Conservation (phyloP, 2,797 vertebrate genomes). For the Pseudochaenichthys georgianus region DNA sequence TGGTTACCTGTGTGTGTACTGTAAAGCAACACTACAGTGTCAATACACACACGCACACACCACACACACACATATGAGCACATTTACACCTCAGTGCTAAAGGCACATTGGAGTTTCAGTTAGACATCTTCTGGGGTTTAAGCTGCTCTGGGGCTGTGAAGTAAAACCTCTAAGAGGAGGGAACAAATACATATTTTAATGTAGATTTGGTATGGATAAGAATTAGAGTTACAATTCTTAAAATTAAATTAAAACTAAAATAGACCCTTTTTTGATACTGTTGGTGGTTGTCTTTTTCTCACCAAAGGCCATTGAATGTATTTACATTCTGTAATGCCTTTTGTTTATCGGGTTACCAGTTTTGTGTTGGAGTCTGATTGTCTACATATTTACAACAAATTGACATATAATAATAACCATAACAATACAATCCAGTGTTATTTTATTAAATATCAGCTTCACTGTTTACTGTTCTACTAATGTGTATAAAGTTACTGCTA, state of each 20-base stretch:
- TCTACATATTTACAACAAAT: not conserved
- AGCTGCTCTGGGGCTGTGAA: constrained; percentile 61
- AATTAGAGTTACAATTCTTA: not conserved
- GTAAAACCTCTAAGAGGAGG: not conserved
- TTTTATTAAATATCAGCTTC: not conserved
- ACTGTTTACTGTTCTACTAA: not conserved
- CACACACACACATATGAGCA: constrained; percentile 25
- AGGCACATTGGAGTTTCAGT: constrained; percentile 77
- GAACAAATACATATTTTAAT: not conserved
- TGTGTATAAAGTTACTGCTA: not conserved
- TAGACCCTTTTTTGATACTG: not conserved
- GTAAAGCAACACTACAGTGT: constrained; percentile 73
- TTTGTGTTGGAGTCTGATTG: not conserved
- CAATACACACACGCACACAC: constrained; percentile 46
- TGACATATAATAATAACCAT: not conserved
- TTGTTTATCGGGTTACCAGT: not conserved
- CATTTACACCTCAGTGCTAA: constrained; percentile 60
- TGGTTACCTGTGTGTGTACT: constrained; percentile 76
- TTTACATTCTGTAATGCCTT: constrained; percentile 13
- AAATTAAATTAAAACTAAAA: not conserved
- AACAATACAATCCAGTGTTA: not conserved
- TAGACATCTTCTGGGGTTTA: constrained; percentile 29
- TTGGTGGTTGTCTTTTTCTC: not conserved
- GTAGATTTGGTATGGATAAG: not conserved
- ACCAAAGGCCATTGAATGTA: not conserved